Evolutionary conservation across 2,888 invertebrate genomes (phyloP).

Genomic region (Drosophila prostipennis): DNA sequence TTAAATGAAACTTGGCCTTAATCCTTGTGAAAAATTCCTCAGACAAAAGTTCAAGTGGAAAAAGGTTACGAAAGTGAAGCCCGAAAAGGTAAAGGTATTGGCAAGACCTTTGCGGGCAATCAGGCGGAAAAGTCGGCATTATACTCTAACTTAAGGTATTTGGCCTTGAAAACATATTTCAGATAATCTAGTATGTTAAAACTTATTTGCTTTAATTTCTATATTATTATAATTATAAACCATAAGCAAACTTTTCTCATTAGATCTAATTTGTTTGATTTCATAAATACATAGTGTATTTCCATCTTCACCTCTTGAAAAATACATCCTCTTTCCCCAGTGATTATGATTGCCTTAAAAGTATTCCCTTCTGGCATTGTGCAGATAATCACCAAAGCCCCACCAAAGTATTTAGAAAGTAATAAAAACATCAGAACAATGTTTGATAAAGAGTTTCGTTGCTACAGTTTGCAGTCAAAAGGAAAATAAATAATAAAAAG

Average conservation of each 20-base stretch:
- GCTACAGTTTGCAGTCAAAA: conserved; percentile 32
- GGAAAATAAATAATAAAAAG: conserved; percentile 71
- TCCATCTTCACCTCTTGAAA: conserved; percentile 20
- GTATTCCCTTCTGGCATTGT: conserved; percentile 62
- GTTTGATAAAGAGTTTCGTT: conserved; percentile 61
- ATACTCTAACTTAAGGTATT: conserved; percentile 3
- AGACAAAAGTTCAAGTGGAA: conserved; percentile 43
- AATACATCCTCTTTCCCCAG: too few relatives aligned
- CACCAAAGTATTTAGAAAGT: conserved; percentile 77
- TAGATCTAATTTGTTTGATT: too few relatives aligned
- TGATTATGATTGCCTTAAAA: conserved; percentile 56
- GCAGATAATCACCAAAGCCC: conserved; percentile 60
- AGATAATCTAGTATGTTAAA: too few relatives aligned
- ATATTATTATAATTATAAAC: too few relatives aligned
- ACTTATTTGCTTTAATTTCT: too few relatives aligned
- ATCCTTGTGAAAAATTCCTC: conserved; percentile 36
- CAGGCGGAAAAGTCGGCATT: conserved; percentile 60
- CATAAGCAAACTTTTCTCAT: too few relatives aligned
- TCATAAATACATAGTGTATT: too few relatives aligned
- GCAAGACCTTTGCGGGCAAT: conserved; percentile 44
- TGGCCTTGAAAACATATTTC: neutral
- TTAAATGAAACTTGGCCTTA: conserved; percentile 52
- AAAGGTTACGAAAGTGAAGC: conserved; percentile 53
- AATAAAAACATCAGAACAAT: conserved; percentile 77
- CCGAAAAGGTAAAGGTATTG: conserved; percentile 34